Evolutionary conservation across 1,140 invertebrate species (phyloP), one percentile per base, ranked within the genome.

Genomic region (Dendroctonus ponderosae): DNA sequence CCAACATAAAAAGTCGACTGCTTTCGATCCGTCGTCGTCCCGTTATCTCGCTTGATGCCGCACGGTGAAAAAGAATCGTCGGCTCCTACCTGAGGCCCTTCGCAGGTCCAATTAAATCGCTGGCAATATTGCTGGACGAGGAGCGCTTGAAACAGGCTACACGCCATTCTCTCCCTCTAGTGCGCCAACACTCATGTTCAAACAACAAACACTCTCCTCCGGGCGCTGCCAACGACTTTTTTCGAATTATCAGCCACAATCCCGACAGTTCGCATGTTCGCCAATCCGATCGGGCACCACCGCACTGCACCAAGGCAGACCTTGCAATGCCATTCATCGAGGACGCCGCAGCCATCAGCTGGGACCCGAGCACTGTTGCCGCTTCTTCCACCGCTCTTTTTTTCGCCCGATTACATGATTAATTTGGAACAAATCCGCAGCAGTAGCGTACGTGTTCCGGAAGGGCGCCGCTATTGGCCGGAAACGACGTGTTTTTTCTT

Each of bases 261-360:
- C 26, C 26, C 26, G 26, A 26, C 26, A 26, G 26, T 26, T 26
- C 26, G 26, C 26, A 26, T 26, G 26, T 26, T 26, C 26, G 26
- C 26, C 26, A 26, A 26, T 26, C 26, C 26, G 26, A 26, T 26
- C 3, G 26, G 65, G 62, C 69, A 70, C 71, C 76, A 74, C 76
- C 64, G 72, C 75, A 76, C 71, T 76, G 77, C 76, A 75, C 75
- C 76, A 76, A 76, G 72, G 73, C 78, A 82, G 81, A 83, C 81
- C 81, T 83, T 83, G 82, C 82, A 83, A 83, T 83, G 81, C 81
- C 81, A 82, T 82, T 83, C 79, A 80, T 80, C 76, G 79, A 77
- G 76, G 76, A 79, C 80, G 72, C 70, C 71, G 74, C 70, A 71
- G 74, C 75, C 74, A 77, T 78, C 79, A 80, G 79, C 78, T 79